phyloP scores from a whole-genome alignment of 2,797 vertebrate genomes.

The Poecile montanus region DNA sequence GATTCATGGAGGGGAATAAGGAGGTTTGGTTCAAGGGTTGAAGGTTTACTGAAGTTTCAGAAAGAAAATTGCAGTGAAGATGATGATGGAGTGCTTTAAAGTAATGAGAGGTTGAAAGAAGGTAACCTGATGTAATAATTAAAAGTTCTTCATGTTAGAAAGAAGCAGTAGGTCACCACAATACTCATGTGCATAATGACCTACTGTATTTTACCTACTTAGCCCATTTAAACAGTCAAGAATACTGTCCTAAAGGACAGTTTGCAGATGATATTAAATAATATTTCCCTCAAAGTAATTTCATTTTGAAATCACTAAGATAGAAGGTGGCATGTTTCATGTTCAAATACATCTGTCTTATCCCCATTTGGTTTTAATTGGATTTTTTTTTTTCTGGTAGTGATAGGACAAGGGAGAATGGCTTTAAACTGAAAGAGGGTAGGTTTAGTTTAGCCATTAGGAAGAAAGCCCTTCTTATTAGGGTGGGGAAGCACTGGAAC shows the following conservation, averaged over 20 bases:
- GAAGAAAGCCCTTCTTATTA: background rate
- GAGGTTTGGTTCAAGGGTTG: background rate
- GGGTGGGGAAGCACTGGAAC: background rate
- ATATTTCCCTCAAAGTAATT: background rate
- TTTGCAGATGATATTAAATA: background rate
- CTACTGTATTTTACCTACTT: background rate
- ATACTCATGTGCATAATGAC: background rate
- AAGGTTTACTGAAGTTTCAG: background rate
- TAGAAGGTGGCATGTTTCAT: background rate
- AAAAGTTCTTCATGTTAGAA: background rate
- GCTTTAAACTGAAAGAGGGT: background rate
- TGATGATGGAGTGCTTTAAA: background rate
- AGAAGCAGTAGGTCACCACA: background rate
- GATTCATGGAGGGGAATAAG: background rate
- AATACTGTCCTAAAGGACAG: background rate
- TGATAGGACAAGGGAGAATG: too few species aligned
- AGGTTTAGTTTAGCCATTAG: background rate
- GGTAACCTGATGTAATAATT: background rate
- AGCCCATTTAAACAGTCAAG: background rate
- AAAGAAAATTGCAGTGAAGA: background rate
- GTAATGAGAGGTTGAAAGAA: background rate
- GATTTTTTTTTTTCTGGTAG: background rate
- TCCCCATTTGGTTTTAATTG: background rate
- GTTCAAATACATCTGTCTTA: background rate
- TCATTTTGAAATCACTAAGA: background rate